Base-by-base conservation (phyloP, 2,113 vertebrate species). In the Tragelaphus imberbis region DNA sequence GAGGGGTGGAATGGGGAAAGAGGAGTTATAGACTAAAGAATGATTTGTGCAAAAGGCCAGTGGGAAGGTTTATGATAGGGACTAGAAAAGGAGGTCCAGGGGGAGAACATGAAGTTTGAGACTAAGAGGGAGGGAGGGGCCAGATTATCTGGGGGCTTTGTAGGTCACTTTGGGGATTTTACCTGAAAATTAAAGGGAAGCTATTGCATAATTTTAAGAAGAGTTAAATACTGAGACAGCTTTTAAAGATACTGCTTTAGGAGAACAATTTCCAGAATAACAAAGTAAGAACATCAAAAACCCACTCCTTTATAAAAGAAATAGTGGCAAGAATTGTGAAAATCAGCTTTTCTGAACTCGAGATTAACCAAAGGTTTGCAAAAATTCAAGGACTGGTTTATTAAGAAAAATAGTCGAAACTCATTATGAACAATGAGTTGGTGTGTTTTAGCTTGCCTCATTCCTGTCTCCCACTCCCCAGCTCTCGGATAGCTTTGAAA, bases 121-220 rank as follows among this genome's bases (percentile, higher is more conserved):
- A 11, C 51, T 84, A 84, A 87, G 15, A 40, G 25, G 3, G 40
- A 63, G 6, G 33, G 28, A 92, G 25, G 9, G 12, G 92, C 27
- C 21, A 88, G 90, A 68, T 53, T 44, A 59, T 23, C 16, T 12
- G n/a, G 15, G 23, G 7, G 5, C 25, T 96, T 68, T 79, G 27
- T 53, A 19, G 61, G 27, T 97, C 55, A 47, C 49, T 85, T 85
- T 51, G 15, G 16, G 30, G 14, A 82, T 23, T 58, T 95, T 56
- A 80, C 91, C 65, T 95, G 68, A 81, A 97, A 97, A 51, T 56
- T 68, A 94, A 92, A 56, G 19, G 25, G 51, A 80, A 86, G 2
- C 4, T 84, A 23, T 92, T 88, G 1, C n/a, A 51, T 68, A 91
- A 28, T 81, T 94, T 93, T 84, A 28, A 86, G 58, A 85, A 68